Percentiles rank a stretch among this genome's conserved stretches.
These are phyloP conservation scores for Psittacara wagleri DNA, from an alignment of 2,113 vertebrate species.

Conservation along the genomic window DNA sequence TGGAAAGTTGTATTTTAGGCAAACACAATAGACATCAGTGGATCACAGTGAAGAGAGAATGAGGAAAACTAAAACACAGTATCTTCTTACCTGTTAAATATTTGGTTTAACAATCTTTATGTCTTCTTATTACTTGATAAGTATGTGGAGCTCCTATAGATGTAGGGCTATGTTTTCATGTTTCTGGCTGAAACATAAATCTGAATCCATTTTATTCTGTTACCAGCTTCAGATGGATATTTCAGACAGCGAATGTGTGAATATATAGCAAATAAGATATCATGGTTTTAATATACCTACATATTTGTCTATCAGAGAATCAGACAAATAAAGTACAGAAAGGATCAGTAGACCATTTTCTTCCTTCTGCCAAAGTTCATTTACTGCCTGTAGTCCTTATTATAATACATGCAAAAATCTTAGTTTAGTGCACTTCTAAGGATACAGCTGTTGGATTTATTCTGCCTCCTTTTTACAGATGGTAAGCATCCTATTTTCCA, in stretches of 20 bases:
- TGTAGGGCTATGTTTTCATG: background rate
- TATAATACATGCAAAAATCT: background rate
- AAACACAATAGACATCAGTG: background rate
- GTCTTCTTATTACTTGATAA: background rate
- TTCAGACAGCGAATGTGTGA: background rate
- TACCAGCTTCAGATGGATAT: background rate
- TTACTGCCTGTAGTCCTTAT: background rate
- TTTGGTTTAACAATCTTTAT: background rate
- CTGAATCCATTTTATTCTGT: background rate
- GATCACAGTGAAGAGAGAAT: background rate
- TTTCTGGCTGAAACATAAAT: background rate
- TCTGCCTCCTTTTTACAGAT: background rate
- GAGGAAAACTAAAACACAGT: background rate
- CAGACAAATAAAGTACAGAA: background rate
- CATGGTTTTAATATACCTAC: background rate
- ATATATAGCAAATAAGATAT: background rate
- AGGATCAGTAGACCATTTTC: background rate
- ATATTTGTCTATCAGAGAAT: background rate
- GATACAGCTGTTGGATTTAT: background rate
- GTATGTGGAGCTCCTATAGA: background rate
- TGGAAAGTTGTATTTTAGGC: background rate
- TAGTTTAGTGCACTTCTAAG: background rate
- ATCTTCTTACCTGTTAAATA: background rate
- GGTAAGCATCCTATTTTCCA: background rate
- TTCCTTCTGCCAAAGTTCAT: background rate